Evolutionary conservation across 2,888 invertebrate genomes (phyloP), one percentile per base, ranked within the genome.

Genomic region (Hyposoter dolosus): DNA sequence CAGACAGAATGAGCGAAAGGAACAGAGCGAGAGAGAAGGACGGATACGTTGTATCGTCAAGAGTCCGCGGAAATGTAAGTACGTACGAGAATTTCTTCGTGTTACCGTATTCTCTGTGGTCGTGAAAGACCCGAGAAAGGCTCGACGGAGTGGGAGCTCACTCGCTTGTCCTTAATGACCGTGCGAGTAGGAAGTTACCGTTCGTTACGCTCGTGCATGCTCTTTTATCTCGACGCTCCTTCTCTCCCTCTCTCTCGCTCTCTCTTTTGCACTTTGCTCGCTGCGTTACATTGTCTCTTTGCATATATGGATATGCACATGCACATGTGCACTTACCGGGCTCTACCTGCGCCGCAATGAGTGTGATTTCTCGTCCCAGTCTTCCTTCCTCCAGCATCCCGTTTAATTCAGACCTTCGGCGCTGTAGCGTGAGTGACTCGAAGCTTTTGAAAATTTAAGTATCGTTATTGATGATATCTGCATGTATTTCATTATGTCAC

Each of bases 171-270:
- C 83, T 76, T 83, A 85, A 85, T 83, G 80, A 85, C 68, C 79
- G 80, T 76, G 80, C 80, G 83, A 80, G 83, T 80, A 80, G 80
- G 71, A 83, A 76, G 83, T 85, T 83, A 80, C 75, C 68, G 83
- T 83, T 80, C 69, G 85, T 76, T 80, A 72, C 71, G 66, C 76
- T 74, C 71, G 71, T 40, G 60, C 71, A 63, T 40, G 60, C 80
- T 71, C 56, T 60, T 71, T 65, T n/a, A 53, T 66, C 23, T 71
- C 45, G 15, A 23, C 28, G 45, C 32, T 19, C 43, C 17, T 17
- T 50, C 78, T 72, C 65, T 68, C 77, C 56, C 56, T 65, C 19
- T 40, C 56, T 56, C 47, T 23, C 40, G 12, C 19, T 60, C 35
- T 43, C 15, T 10, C 45, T 63, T 50, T 32, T n/a, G 23, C 23